Percentiles rank a stretch among this genome's conserved stretches.
Evolutionary conservation across 2,888 invertebrate species (phyloP).

Genomic region (Boloria selene): DNA sequence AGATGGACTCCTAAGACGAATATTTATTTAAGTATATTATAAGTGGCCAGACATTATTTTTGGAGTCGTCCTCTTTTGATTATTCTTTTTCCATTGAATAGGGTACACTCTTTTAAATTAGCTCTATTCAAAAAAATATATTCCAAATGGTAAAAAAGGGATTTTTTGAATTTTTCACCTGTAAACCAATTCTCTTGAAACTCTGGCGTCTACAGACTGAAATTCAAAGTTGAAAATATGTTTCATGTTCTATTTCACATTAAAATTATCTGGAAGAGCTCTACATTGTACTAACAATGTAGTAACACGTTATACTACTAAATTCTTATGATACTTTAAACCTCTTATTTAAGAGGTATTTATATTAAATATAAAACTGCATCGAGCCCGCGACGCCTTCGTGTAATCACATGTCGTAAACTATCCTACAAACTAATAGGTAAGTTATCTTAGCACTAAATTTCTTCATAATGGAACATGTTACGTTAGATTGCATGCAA

Average conservation of each 20-base stretch:
- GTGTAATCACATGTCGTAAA: conserved; percentile 13
- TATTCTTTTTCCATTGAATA: no score
- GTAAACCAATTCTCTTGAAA: no score
- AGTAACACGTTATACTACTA: conserved; percentile 4
- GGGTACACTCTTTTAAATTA: no score
- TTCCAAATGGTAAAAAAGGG: no score
- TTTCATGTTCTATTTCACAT: not conserved
- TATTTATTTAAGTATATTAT: not conserved
- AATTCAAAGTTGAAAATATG: no score
- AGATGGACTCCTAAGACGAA: no score
- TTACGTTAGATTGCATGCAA: conserved; percentile 24
- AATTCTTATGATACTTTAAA: not conserved
- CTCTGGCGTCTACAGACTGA: no score
- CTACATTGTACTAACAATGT: not conserved
- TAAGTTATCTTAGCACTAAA: conserved; percentile 29
- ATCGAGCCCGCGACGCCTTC: not conserved
- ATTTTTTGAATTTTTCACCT: no score
- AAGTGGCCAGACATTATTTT: not conserved
- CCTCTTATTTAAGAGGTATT: not conserved
- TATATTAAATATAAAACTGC: conserved; percentile 10
- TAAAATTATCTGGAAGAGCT: not conserved
- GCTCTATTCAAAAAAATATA: no score
- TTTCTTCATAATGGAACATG: conserved; percentile 20
- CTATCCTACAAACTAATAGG: conserved; percentile 20
- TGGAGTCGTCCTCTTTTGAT: no score